A percentile compares a stretch with the other conserved stretches of the same genome.
Evolutionary conservation across 2,797 vertebrate species (phyloP).

Genomic region (Pyrocephalus nanus): DNA sequence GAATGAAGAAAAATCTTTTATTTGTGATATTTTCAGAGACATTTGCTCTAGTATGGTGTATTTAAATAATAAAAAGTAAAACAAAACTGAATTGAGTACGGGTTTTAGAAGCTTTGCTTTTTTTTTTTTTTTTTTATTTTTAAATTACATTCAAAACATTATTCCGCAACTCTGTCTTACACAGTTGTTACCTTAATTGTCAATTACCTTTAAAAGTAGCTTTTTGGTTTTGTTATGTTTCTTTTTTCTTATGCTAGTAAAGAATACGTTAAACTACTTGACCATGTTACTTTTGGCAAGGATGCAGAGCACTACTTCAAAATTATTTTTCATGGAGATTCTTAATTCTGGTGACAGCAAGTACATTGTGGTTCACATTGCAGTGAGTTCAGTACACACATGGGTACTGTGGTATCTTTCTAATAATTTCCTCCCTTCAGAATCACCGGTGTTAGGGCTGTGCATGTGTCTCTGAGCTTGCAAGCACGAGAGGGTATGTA

Average conservation of each 20-base stretch:
- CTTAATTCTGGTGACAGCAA: constrained; percentile 24
- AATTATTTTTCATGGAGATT: neutral
- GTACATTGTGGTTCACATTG: neutral
- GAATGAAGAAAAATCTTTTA: constrained; percentile 99
- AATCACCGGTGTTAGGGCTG: neutral
- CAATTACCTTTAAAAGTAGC: neutral
- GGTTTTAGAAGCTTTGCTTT: constrained; percentile 63
- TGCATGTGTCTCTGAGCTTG: neutral
- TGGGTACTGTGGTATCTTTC: neutral
- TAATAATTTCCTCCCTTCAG: neutral
- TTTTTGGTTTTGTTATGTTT: neutral
- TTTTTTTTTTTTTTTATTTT: neutral
- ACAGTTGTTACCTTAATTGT: neutral
- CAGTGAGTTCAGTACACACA: neutral
- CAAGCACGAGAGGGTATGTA: neutral
- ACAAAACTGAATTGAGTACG: constrained; percentile 73
- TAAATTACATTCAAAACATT: neutral
- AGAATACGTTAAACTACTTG: constrained; percentile 26
- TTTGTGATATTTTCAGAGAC: constrained; percentile 99
- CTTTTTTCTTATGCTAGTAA: constrained; percentile 32
- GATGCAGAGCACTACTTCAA: constrained; percentile 14
- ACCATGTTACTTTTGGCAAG: neutral
- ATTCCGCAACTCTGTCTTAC: neutral
- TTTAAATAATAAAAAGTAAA: constrained; percentile 99
- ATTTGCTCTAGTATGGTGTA: constrained; percentile 99